phyloP scores from a whole-genome alignment of 2,113 vertebrate species.

The Xiphophorus couchianus region DNA sequence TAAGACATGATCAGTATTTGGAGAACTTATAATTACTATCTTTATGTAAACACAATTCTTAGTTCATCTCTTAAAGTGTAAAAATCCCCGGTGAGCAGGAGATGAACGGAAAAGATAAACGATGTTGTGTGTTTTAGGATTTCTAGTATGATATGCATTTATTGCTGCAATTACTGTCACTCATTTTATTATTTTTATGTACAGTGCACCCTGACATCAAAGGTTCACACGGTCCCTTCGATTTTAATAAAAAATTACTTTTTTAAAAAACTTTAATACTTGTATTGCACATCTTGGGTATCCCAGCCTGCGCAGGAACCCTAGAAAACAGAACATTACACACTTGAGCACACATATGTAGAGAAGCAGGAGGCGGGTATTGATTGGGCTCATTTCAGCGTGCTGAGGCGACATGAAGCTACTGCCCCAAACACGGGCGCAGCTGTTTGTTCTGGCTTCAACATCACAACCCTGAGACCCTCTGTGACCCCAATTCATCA shows the following conservation, averaged over 20 bases:
- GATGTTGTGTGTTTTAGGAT: not conserved
- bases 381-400: conserved; percentile 76
- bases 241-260: not conserved
- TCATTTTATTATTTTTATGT: not conserved
- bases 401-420: conserved; percentile 74
- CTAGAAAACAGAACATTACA: not conserved
- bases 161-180: too few relatives aligned
- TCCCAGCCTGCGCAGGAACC: not conserved
- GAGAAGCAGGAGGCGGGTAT: conserved; percentile 46
- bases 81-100: not conserved
- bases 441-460: conserved; percentile 79
- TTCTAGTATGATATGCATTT: not conserved
- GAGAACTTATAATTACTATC: not conserved
- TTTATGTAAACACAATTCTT: not conserved
- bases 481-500: conserved; percentile 78
- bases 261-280: not conserved
- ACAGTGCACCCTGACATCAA: not conserved
- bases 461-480: conserved; percentile 73
- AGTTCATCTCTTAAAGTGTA: not conserved
- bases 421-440: conserved; percentile 73
- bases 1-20: too few relatives aligned
- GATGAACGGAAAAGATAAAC: not conserved
- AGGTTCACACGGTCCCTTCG: not conserved
- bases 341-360: conserved; percentile 19
- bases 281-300: not conserved